Evolutionary conservation across 2,888 invertebrate genomes (phyloP).

Genomic region (Chymomyza procnemis): DNA sequence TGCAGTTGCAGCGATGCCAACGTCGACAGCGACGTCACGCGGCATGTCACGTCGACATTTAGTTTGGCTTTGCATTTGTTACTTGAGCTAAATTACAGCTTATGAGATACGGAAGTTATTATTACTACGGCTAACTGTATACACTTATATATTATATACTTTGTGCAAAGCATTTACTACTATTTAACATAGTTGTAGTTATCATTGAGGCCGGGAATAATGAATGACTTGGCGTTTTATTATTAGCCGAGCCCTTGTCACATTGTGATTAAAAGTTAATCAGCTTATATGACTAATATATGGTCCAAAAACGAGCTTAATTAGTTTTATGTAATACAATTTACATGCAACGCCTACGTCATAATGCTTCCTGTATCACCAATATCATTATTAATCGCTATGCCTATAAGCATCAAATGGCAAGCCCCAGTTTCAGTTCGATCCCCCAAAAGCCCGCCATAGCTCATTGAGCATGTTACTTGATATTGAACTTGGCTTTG

Average conservation of each 20-base stretch:
- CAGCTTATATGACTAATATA: background rate
- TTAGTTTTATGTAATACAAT: slow-evolving; percentile 55
- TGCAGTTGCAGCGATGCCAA: slow-evolving; percentile 24
- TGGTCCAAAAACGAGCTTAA: slow-evolving; percentile 35
- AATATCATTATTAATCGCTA: background rate
- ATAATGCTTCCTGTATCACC: slow-evolving; percentile 53
- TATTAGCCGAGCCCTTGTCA: background rate
- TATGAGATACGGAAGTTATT: slow-evolving; percentile 59
- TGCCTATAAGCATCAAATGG: background rate
- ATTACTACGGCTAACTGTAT: slow-evolving; percentile 15
- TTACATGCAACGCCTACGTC: slow-evolving; percentile 30
- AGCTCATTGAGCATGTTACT: slow-evolving; percentile 47
- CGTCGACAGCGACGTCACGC: background rate
- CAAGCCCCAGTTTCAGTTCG: slow-evolving; percentile 1
- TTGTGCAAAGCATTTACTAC: slow-evolving; percentile 5
- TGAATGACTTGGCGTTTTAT: background rate
- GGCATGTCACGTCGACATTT: slow-evolving; percentile 13
- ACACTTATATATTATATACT: background rate
- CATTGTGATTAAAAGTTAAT: background rate
- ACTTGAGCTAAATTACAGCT: slow-evolving; percentile 53
- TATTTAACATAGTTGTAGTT: slow-evolving; percentile 15
- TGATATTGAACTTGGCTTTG: slow-evolving; percentile 67
- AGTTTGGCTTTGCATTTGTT: slow-evolving; percentile 43
- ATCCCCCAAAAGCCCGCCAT: background rate
- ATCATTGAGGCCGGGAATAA: background rate